These are phyloP conservation scores for Bombus polaris DNA, from an alignment of 1,140 invertebrate genomes.

Conservation along the genomic window DNA sequence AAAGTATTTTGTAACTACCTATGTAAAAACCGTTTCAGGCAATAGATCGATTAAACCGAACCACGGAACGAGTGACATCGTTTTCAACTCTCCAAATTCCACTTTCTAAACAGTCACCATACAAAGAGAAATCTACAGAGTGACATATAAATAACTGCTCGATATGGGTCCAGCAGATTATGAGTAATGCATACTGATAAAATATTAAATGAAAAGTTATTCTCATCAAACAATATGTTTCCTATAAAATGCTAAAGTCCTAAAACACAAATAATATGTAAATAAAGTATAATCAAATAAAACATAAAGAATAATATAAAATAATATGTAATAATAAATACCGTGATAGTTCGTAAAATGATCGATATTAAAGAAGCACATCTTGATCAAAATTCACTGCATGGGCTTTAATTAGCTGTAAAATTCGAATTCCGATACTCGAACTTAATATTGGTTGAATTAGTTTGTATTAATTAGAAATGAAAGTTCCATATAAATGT, in stretches of 20 bases:
- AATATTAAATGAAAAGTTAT: background rate
- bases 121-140: background rate
- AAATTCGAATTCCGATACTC: no score
- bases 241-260: no score
- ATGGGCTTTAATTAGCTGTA: no score
- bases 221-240: no score
- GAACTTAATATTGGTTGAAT: background rate
- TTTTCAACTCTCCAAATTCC: background rate
- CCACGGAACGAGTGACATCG: no score
- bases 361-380: background rate
- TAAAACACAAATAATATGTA: no score
- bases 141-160: background rate
- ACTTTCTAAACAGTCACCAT: background rate
- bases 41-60: background rate
- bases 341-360: no score
- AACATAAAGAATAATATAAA: no score
- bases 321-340: background rate
- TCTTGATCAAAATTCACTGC: background rate
- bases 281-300: no score
- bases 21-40: background rate
- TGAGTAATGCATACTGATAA: background rate
- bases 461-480: background rate
- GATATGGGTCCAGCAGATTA: no score
- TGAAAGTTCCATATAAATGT: background rate
- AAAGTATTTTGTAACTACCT: background rate